Conservation (phyloP, 2,888 invertebrate genomes). For the Epinotia demarniana region DNA sequence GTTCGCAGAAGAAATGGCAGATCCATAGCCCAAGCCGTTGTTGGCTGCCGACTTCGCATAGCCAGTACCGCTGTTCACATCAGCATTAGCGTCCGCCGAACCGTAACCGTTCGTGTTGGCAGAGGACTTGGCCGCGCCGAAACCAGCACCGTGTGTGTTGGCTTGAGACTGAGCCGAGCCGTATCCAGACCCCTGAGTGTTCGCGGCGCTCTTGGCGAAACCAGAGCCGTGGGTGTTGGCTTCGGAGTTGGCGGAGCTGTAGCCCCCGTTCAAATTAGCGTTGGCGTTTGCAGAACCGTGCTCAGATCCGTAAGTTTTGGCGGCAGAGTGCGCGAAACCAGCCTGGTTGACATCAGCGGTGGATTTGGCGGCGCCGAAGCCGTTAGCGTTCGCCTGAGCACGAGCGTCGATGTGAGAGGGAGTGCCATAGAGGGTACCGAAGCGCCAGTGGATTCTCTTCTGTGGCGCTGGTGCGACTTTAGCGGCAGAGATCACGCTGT, state of each 20-base stretch:
- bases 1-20: conserved; percentile 57
- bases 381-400: conserved; percentile 53
- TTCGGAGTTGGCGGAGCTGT: conserved; percentile 54
- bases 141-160: conserved; percentile 53
- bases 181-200: conserved; percentile 47
- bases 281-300: conserved; percentile 48
- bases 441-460: conserved; percentile 70
- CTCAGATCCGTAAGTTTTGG: conserved; percentile 50
- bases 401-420: conserved; percentile 57
- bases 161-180: conserved; percentile 54
- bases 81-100: conserved; percentile 59
- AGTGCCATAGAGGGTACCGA: conserved; percentile 68
- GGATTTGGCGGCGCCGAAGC: conserved; percentile 49
- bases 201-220: conserved; percentile 53
- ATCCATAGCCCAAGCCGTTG: conserved; percentile 53
- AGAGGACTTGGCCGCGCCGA: conserved; percentile 54
- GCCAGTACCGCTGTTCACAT: conserved; percentile 57
- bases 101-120: conserved; percentile 62
- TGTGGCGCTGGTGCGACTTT: conserved; percentile 55
- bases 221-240: conserved; percentile 55
- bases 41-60: conserved; percentile 59
- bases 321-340: conserved; percentile 49
- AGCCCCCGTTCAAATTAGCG: conserved; percentile 54
- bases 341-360: conserved; percentile 48
- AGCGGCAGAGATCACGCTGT: conserved; percentile 60